Base-by-base conservation (phyloP, 2,113 vertebrate genomes). In the Python bivittatus region DNA sequence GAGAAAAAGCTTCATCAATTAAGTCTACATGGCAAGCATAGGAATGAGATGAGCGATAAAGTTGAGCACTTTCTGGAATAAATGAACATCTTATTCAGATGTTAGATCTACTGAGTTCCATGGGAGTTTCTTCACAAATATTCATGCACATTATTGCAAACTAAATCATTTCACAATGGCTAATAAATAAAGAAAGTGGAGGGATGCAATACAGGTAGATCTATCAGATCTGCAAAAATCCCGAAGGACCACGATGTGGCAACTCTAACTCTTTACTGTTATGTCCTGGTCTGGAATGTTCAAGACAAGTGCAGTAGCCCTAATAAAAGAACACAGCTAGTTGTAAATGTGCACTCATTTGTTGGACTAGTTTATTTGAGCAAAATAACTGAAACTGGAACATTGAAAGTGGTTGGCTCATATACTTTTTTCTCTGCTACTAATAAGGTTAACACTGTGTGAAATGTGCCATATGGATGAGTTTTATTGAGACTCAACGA, bases 381-480 rank as follows among this genome's bases (percentile, higher is more conserved):
- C 91, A 58, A 88, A 93, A 92, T 95, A 94, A 84, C 27, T 95
- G 88, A 87, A 96, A 96, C 91, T 38, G 44, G 68, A 94, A 54
- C 84, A 54, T 72, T 95, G 86, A 90, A 97, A 95, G 85, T 92
- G 6, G 83, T 94, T 85, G 27, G 68, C 90, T 95, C 94, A 91
- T 84, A 86, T 84, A 87, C 25, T 92, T 95, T 96, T 94, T 93
- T 57, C 22, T 29, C 91, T 92, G 84, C 54, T 95, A 90, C 58
- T 96, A 95, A 96, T 96, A 96, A 97, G 92, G 83, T 95, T 95
- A 97, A 95, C 54, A 93, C 83, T 92, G 53, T 93, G 91, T 96
- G 90, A 96, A 96, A 95, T 93, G 90, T 95, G 91, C 38, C 79
- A 89, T 94, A 92, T 91, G 92, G 72, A 92, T 95, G 89, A 96